Evolutionary conservation across 2,113 vertebrate species (phyloP), one percentile per base, ranked within the genome.

Genomic region (Callithrix jacchus): DNA sequence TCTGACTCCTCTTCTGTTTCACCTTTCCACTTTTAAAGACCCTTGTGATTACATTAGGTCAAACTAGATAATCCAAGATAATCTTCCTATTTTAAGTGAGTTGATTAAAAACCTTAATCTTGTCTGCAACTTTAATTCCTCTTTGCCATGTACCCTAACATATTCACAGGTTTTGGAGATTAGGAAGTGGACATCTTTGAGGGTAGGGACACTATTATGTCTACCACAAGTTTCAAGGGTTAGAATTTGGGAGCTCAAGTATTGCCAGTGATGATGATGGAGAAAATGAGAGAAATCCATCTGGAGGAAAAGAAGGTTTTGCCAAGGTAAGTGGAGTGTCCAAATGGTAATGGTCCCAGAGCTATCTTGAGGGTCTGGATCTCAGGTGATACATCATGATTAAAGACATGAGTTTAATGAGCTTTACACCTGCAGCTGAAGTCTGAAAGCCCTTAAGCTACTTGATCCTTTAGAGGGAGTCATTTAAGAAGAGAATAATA

Each of bases 91-190:
- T 54, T 81, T 54, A 58, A 89, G 32, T n/a, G 45, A 85, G 8
- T 68, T 91, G 27, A 66, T 82, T 71, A 68, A 6, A 23, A 96
- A 47, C 8, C 71, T 66, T 93, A 74, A 84, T 79, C 93, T 10
- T 56, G 84, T 73, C 61, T 70, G 7, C 14, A 93, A 64, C 80
- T 70, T 93, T 94, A 89, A 79, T 94, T 89, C 49, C 74, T 56
- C n/a, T 61, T 96, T 95, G 37, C 32, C 18, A 77, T 66, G 45
- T 97, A 81, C 77, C 14, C 27, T 76, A 95, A 74, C 32, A 84
- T 40, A 94, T 64, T 88, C 47, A 81, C 49, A 85, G 45, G 0
- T 94, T 79, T 20, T 61, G 0, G 21, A 79, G 35, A 92, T 93
- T 81, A 94, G 7, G 25, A 81, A n/a, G 18, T 86, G 37, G 3